Base-by-base conservation (phyloP, 2,888 invertebrate genomes). In the Andrena hattorfiana region DNA sequence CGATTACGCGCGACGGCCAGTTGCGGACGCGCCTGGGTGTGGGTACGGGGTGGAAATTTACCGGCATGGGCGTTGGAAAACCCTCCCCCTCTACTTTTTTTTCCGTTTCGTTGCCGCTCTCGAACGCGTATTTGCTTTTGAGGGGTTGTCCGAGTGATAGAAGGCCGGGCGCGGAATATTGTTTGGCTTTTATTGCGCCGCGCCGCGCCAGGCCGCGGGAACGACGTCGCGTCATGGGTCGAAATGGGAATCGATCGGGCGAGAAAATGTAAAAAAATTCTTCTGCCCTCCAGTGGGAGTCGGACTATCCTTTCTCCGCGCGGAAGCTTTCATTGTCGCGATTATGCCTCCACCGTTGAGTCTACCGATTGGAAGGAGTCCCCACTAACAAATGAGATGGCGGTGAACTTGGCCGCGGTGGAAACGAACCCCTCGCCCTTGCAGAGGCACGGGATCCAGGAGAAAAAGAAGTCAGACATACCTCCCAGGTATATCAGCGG, bases 1-100 rank as follows among this genome's bases (percentile, higher is more conserved):
- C 82, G 81, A 81, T 81, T 81, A 81, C 82, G 68, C 81, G 81
- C 66, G 59, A 54, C 80, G 59, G 60, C 80, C 81, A 56, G 80
- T 80, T 67, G 81, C 48, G 80, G 71, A 80, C 71, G 80, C 68
- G 69, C 2, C 13, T 56, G 67, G 81, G 67, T 81, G 71, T 81
- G 82, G 73, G 81, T 64, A 16, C 42, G 42, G 16, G 42, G 1
- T 69, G 64, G 68, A 81, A 72, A 81, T 81, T 81, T 81, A 81
- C 51, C 70, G 64, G 8, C 49, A 20, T 4, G 60, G 48, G 42
- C 69, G 79, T 42, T 64, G 49, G 30, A 20, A 80, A 80, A n/a
- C 54, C 32, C 32, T 23, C 54, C 32, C 26, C 7, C 26, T 28
- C 28, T 59, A 0, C 28, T 16, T 28, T 16, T 2, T 26, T 59